Evolutionary conservation across 2,888 invertebrate genomes (phyloP).

Genomic region (Hipparchia semele): DNA sequence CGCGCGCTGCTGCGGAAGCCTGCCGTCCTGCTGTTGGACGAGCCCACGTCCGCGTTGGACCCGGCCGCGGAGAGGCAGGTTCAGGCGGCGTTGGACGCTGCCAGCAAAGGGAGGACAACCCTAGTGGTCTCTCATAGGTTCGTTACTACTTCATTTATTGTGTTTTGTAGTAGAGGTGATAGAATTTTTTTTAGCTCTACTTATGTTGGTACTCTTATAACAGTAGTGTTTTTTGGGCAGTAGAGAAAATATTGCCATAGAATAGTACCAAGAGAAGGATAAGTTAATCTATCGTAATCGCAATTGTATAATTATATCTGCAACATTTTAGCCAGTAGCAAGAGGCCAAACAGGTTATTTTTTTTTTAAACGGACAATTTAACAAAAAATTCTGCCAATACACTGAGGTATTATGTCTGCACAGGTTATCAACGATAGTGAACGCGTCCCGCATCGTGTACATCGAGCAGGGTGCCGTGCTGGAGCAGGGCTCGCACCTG

Average conservation of each 20-base stretch:
- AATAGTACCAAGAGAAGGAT: too few relatives aligned
- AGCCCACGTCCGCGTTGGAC: constrained; percentile 93
- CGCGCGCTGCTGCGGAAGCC: constrained; percentile 89
- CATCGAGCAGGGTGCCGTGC: constrained; percentile 86
- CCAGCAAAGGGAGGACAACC: constrained; percentile 88
- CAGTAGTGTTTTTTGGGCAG: too few relatives aligned
- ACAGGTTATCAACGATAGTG: constrained; percentile 85
- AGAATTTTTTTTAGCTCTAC: too few relatives aligned
- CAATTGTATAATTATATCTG: too few relatives aligned
- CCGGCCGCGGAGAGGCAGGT: constrained; percentile 88
- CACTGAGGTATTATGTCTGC: neutral
- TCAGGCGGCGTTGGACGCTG: constrained; percentile 85
- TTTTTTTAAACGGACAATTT: too few relatives aligned
- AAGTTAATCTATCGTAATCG: too few relatives aligned
- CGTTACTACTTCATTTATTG: neutral
- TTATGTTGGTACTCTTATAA: too few relatives aligned
- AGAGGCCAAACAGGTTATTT: too few relatives aligned
- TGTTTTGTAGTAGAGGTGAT: neutral
- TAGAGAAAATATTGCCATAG: too few relatives aligned
- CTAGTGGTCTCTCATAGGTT: constrained; percentile 88
- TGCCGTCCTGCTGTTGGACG: constrained; percentile 88
- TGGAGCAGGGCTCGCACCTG: constrained; percentile 88
- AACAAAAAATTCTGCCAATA: too few relatives aligned
- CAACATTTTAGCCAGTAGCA: too few relatives aligned
- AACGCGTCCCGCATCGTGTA: constrained; percentile 87